Conservation (phyloP, 2,888 invertebrate genomes). For the Flexamia atlantica region DNA sequence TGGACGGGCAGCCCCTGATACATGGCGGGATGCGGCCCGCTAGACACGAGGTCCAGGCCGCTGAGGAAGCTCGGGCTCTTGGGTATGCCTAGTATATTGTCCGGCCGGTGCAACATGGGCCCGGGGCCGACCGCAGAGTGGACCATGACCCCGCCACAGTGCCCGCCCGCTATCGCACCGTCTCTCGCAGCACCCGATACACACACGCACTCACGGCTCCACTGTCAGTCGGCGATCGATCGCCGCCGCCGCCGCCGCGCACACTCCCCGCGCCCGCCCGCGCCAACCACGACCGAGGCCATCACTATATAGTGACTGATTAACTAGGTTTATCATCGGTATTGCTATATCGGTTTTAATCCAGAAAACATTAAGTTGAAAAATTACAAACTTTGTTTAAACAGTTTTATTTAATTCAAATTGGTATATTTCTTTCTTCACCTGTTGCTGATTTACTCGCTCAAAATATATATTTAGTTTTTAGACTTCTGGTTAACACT, state of each 20-base stretch:
- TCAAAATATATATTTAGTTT: no score
- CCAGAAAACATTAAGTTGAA: no score
- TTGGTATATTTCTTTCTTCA: no score
- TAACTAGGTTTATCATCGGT: no score
- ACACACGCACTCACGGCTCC: conserved; percentile 73
- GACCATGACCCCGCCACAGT: conserved; percentile 69
- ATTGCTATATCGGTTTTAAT: no score
- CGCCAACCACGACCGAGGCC: no score
- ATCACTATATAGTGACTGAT: no score
- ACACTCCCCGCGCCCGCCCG: conserved; percentile 53
- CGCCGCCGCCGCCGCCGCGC: conserved; percentile 73
- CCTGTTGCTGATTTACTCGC: no score
- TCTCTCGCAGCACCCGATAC: conserved; percentile 73
- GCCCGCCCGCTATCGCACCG: conserved; percentile 71
- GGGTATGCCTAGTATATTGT: conserved; percentile 84
- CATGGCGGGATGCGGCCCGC: conserved; percentile 70
- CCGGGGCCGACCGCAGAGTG: conserved; percentile 74
- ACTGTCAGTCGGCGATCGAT: conserved; percentile 73
- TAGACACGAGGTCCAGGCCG: conserved; percentile 88
- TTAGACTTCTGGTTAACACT: no score
- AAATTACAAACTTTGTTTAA: no score
- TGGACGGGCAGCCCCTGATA: conserved; percentile 67
- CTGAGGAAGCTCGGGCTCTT: conserved; percentile 94
- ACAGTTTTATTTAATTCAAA: no score
- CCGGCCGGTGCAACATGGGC: conserved; percentile 74